Percentiles rank a stretch among this genome's conserved stretches.
Conservation (phyloP, 2,113 vertebrate genomes). For the Ptilorrhoa leucosticta region DNA sequence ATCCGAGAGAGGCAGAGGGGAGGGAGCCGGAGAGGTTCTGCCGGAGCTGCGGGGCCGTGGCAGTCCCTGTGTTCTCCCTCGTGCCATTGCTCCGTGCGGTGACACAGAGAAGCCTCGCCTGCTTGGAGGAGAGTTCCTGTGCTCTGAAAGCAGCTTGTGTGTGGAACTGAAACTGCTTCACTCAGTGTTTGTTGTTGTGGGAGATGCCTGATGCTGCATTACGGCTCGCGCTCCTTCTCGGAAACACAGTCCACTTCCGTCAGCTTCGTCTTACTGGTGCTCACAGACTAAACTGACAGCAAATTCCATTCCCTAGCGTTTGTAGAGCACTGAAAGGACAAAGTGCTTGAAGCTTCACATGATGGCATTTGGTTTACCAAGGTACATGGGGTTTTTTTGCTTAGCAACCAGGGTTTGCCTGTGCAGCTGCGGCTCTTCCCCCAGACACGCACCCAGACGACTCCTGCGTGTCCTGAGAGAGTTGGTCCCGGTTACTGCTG, state of each 20-base stretch:
- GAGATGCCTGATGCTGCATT: not conserved
- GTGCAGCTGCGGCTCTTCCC: accelerated
- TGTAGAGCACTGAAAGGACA: not conserved
- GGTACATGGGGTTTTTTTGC: not conserved
- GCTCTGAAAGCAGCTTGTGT: not conserved
- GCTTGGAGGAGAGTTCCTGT: not conserved
- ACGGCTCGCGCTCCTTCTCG: not conserved
- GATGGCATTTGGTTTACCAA: not conserved
- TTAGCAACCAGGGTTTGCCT: not conserved
- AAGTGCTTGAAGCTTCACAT: not conserved
- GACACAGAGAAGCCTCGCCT: accelerated
- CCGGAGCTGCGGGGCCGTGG: accelerated
- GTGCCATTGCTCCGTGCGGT: accelerated
- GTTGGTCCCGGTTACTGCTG: not conserved
- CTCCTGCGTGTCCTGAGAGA: accelerated
- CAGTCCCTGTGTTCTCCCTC: not conserved
- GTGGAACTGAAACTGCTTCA: not conserved
- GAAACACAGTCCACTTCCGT: not conserved
- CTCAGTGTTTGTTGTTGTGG: not conserved
- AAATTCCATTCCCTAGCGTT: not conserved
- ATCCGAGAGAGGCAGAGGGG: not conserved
- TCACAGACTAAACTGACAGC: not conserved
- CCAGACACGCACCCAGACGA: accelerated
- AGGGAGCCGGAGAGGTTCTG: not conserved
- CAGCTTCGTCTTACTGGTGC: not conserved